Evolutionary conservation across 1,140 invertebrate species (phyloP).

Genomic region (Coenobita brevimanus): DNA sequence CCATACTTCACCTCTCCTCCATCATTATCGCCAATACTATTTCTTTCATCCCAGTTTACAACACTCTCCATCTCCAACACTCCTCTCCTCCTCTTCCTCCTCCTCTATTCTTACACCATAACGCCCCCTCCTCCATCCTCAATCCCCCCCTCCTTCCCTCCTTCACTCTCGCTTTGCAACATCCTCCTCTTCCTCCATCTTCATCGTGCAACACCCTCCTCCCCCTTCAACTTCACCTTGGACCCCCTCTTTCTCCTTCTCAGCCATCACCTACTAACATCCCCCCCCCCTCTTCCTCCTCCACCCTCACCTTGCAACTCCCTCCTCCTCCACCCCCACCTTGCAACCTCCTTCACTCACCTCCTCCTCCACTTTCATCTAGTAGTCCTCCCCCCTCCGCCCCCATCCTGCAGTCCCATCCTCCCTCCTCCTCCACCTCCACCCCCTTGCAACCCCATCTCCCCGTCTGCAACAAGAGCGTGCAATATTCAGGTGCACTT

Average conservation of each 20-base stretch:
- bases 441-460: too few relatives aligned
- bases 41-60: too few relatives aligned
- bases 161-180: too few relatives aligned
- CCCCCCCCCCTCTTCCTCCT: neutral
- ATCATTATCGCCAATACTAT: too few relatives aligned
- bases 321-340: neutral
- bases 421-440: too few relatives aligned
- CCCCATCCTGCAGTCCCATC: too few relatives aligned
- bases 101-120: neutral
- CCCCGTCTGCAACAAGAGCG: too few relatives aligned
- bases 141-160: neutral
- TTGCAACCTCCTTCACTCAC: neutral
- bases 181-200: too few relatives aligned
- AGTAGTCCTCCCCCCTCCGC: neutral
- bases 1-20: neutral
- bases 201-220: neutral
- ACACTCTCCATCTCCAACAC: neutral
- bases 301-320: neutral
- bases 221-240: neutral
- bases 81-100: neutral
- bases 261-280: neutral
- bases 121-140: neutral
- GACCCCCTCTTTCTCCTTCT: neutral
- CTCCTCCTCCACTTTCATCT: neutral
- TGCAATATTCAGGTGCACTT: too few relatives aligned